phyloP scores from a whole-genome alignment of 2,113 vertebrate species.

The Gnathonemus longibarbis region DNA sequence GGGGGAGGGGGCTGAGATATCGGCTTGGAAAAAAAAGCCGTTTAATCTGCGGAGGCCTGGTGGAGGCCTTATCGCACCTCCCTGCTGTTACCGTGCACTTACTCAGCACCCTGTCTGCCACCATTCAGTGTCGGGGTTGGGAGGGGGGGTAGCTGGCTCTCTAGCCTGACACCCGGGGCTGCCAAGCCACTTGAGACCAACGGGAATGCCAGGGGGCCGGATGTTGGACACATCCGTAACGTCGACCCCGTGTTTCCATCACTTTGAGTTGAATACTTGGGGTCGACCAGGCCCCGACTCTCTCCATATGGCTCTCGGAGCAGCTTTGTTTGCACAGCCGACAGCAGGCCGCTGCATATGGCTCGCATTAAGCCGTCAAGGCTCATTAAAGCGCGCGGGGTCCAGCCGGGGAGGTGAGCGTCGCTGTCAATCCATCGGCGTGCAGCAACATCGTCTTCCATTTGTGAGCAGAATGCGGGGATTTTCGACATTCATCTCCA shows the following conservation, averaged over 20 bases:
- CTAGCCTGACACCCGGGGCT: neutral
- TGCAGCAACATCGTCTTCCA: neutral
- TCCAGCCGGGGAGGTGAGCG: neutral
- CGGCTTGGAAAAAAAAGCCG: conserved; percentile 45
- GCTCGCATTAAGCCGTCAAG: neutral
- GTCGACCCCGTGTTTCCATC: neutral
- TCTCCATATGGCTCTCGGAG: neutral
- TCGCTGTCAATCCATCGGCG: neutral
- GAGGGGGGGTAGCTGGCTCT: neutral
- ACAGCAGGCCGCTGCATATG: neutral
- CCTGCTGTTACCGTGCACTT: conserved; percentile 56
- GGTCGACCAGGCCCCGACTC: neutral
- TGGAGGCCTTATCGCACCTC: conserved; percentile 56
- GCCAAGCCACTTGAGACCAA: neutral
- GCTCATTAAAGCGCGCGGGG: neutral
- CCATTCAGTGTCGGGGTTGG: conserved; percentile 18
- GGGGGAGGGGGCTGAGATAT: conserved; percentile 39
- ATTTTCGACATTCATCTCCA: neutral
- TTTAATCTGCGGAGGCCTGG: conserved; percentile 67
- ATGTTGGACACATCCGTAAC: neutral
- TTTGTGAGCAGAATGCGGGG: neutral
- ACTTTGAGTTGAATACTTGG: neutral
- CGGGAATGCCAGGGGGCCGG: neutral
- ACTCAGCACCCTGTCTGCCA: conserved; percentile 49
- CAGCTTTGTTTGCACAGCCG: neutral